These are phyloP conservation scores for Silvanus unidentatus DNA, from an alignment of 2,888 invertebrate species.

Conservation along the genomic window DNA sequence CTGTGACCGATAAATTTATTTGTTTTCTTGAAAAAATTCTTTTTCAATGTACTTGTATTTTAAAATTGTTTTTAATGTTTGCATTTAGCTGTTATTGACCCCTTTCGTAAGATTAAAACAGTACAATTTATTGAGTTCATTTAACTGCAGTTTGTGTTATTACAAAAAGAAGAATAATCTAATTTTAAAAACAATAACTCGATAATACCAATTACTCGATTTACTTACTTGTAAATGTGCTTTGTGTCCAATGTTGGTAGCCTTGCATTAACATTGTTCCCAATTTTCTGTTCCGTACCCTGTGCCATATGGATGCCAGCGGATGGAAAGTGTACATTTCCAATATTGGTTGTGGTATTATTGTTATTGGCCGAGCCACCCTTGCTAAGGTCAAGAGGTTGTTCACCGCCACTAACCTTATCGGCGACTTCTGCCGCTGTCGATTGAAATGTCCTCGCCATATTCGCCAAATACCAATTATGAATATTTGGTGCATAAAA, in stretches of 20 bases:
- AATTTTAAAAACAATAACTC: conserved; percentile 39
- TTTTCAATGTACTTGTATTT: conserved; percentile 20
- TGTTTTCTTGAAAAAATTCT: conserved; percentile 34
- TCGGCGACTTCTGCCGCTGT: conserved; percentile 15
- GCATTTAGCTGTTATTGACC: conserved; percentile 39
- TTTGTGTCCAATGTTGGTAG: conserved; percentile 50
- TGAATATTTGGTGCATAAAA: conserved; percentile 38
- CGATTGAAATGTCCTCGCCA: conserved; percentile 49
- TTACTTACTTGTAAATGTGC: conserved; percentile 68
- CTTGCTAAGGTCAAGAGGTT: conserved; percentile 82
- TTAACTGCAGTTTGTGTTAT: conserved; percentile 30
- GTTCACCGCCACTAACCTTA: conserved; percentile 51
- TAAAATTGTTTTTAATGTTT: conserved; percentile 30
- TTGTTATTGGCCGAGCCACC: conserved; percentile 47
- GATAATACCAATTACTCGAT: conserved; percentile 23
- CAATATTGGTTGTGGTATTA: conserved; percentile 12
- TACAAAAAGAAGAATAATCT: conserved; percentile 30
- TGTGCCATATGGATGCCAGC: conserved; percentile 10
- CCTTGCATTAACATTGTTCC: conserved; percentile 39
- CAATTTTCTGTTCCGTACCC: conserved; percentile 26
- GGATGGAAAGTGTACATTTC: background rate
- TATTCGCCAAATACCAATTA: conserved; percentile 46
- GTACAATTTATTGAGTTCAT: conserved; percentile 32
- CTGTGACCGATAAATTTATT: conserved; percentile 45
- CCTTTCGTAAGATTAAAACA: conserved; percentile 35